Evolutionary conservation across 2,113 vertebrate genomes (phyloP).

Genomic region (Antigone vipio): DNA sequence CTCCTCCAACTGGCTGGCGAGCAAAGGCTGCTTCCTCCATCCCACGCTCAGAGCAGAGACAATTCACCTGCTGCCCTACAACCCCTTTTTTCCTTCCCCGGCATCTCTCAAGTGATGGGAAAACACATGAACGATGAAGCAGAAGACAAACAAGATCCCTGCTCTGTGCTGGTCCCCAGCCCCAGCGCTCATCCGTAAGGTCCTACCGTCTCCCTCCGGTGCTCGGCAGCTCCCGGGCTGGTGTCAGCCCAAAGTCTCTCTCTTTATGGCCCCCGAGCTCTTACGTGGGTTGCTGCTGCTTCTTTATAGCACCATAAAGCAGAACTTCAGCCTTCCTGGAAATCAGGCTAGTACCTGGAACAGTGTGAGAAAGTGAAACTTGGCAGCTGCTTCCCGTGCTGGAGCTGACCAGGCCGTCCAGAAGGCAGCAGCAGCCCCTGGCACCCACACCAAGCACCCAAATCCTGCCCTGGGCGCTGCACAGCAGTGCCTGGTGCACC

Average conservation of each 20-base stretch:
- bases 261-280: accelerated
- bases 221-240: not conserved
- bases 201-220: not conserved
- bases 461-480: too few species aligned
- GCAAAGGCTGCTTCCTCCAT: not conserved
- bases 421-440: not conserved
- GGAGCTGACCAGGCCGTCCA: too few species aligned
- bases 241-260: too few species aligned
- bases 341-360: too few species aligned
- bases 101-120: accelerated
- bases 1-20: not conserved
- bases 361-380: too few species aligned
- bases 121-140: accelerated
- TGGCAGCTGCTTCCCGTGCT: too few species aligned
- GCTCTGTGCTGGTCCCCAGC: not conserved
- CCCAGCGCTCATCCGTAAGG: too few species aligned
- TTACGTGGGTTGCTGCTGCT: accelerated
- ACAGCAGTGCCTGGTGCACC: too few species aligned
- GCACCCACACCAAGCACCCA: not conserved
- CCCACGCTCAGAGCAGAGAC: not conserved
- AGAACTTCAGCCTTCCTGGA: too few species aligned
- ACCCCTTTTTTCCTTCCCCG: not conserved
- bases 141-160: not conserved
- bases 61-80: not conserved
- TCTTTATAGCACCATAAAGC: too few species aligned